Base-by-base conservation (phyloP, 2,113 vertebrate species). In the Heterotis niloticus region DNA sequence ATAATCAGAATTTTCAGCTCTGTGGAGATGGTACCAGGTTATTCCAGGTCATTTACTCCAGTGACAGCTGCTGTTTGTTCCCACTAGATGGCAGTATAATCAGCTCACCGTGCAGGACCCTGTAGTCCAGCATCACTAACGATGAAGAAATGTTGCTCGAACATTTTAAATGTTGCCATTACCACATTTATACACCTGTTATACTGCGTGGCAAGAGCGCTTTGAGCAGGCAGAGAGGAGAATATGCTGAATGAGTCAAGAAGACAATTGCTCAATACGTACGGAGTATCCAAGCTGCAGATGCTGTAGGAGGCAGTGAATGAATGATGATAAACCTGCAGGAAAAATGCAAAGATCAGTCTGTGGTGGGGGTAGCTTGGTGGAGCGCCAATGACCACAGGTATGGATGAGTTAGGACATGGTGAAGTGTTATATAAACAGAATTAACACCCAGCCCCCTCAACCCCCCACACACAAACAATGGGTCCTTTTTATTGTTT, bases 281-380 rank as follows among this genome's bases (percentile, higher is more conserved):
- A 95, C 93, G 92, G 90, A 1, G 92, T 92, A 86, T 91, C 90
- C 83, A 94, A 89, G 86, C 92, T 94, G 89, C 91, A 92, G 85
- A 98, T 96, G 87, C 96, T 96, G 86, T 98, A 99, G 86, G 96
- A 94, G 4, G 96, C 96, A 0, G 94, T 96, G 82, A 96, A 98
- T 9, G 96, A 99, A 87, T 95, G 90, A 77, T 90, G 95, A 86
- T 98, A 97, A 10, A 97, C 92, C 97, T 99, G 94, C 67, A 92
- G 91, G 85, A 84, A 72, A 57, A 12, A 57, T 74, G 52, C 24
- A 74, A 23, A 59, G 20, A 71, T 5, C 34, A 44, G 34, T 44
- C 34, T 4, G 34, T 4, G 34, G 2, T 44, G 34, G 3, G 34
- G 34, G 34, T 44, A 7, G 34, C 34, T 44, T 44, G 34, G 34